These are phyloP conservation scores for Melanostigma gelatinosum DNA, from an alignment of 2,113 vertebrate genomes.

Conservation along the genomic window DNA sequence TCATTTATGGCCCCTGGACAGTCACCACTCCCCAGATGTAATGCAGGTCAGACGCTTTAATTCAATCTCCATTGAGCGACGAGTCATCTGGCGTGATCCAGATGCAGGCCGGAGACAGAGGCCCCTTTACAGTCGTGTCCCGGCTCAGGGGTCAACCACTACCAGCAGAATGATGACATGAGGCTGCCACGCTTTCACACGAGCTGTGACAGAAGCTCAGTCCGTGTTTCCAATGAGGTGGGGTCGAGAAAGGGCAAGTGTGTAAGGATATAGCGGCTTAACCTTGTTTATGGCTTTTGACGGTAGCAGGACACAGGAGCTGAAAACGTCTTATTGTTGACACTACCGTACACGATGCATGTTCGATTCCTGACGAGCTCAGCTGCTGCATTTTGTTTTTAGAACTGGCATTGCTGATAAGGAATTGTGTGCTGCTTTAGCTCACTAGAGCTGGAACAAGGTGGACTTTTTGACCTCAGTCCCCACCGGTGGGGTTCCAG, in stretches of 20 bases:
- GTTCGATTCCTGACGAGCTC: not conserved
- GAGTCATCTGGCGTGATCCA: conserved; percentile 1
- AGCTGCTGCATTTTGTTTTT: not conserved
- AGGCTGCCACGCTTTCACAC: conserved; percentile 8
- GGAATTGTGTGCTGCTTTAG: not conserved
- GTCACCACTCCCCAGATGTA: conserved; percentile 11
- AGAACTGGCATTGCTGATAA: not conserved
- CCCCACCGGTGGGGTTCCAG: not conserved
- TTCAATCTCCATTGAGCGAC: conserved; percentile 34
- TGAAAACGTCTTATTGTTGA: not conserved
- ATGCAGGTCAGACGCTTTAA: conserved; percentile 38
- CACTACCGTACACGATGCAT: not conserved
- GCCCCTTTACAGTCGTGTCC: not conserved
- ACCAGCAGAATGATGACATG: not conserved
- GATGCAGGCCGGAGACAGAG: not conserved
- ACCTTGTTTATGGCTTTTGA: conserved; percentile 43
- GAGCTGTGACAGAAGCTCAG: conserved; percentile 5
- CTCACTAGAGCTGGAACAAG: not conserved
- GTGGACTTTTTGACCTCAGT: not conserved
- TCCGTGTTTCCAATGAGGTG: not conserved
- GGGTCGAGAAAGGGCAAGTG: conserved; percentile 32
- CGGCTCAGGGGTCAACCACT: not conserved
- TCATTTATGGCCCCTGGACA: not conserved
- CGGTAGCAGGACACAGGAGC: not conserved
- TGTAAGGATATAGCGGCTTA: conserved; percentile 30